Evolutionary conservation across 2,888 invertebrate species (phyloP), one percentile per base, ranked within the genome.

Genomic region (Melanargia galathea): DNA sequence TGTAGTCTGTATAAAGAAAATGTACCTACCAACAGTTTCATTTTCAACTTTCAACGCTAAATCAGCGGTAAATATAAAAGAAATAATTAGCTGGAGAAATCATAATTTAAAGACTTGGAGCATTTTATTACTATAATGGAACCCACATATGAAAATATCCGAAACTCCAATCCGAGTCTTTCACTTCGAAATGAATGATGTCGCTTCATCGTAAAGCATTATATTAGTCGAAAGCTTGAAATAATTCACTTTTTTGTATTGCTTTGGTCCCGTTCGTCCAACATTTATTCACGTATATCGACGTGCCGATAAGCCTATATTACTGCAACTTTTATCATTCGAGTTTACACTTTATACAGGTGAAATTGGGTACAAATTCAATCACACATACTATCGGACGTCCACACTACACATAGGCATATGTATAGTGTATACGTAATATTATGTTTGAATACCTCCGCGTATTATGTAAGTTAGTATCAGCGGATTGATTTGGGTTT

Each of bases 361-460:
- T 1, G 10, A 18, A 4, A 35, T 52, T 13, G 35, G 13, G 20
- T 35, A 11, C 35, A 35, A 33, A 16, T 6, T 0, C 35, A 13
- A 2, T 26, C 16, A 3, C 8, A 11, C 26, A 8, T 7, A n/a
- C 16, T 16, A 16, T 49, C 16, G 16, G 8, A 1, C 26, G 26
- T 48, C 10, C 52, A 20, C 13, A 20, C 52, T 8, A 20, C 52
- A 33, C 24, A 5, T 26, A 26, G n/a, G n/a, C n/a, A n/a, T n/a
- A n/a, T n/a, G n/a, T n/a, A n/a, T n/a, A n/a, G n/a, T n/a, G n/a
- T 26, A 26, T 51, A 16, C 51, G 51, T 5, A 51, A 48, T 48
- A 48, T 24, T n/a, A 46, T 51, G 30, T 11, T 51, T 18, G 30
- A 51, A 30, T 52, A 20, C 52, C 52, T 52, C 18, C 5, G 18